Evolutionary conservation across 2,113 vertebrate genomes (phyloP), one percentile per base, ranked within the genome.

Genomic region (Barbus barbus): DNA sequence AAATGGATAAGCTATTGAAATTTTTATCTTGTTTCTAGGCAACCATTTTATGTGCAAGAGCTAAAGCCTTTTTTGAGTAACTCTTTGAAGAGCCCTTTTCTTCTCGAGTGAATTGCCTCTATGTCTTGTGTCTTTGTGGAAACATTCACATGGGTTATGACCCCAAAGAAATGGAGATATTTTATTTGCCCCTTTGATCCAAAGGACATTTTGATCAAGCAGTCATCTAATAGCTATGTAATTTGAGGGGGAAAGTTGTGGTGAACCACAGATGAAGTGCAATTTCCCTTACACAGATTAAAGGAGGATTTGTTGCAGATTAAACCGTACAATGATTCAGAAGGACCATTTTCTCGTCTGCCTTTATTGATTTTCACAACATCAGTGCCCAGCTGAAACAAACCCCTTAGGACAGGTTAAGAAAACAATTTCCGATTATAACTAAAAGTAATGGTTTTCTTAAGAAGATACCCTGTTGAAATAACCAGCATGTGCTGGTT

Each of bases 21-120:
- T 56, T 84, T 76, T 33, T n/a, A 51, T 78, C 78, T 72, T 69
- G 77, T 86, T 86, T 84, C 85, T 33, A 84, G 77, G 85, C 77
- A 84, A 84, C 77, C 41, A 18, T 75, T 76, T 22, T 41, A 79
- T 74, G 44, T 72, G 69, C 56, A n/a, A 38, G 76, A 61, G 77
- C 56, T 18, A 38, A 61, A 78, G 77, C 56, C 36, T 44, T 41
- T 58, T 61, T 78, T 63, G 56, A 78, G n/a, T 1, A 78, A 78
- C n/a, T 56, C 44, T 83, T 33, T 67, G 44, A 80, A 63, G 33
- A 86, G 71, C 69, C 24, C 41, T 22, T 83, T 48, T 61, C 58
- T 86, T 82, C 41, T 18, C 53, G 38, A 53, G 18, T 41, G 72
- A 58, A 80, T 80, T 58, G 58, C 41, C 48, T 26, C 53, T 74